A percentile compares a stretch with the other conserved stretches of the same genome.
Conservation (phyloP, 2,888 invertebrate species). For the Hermodice carunculata region DNA sequence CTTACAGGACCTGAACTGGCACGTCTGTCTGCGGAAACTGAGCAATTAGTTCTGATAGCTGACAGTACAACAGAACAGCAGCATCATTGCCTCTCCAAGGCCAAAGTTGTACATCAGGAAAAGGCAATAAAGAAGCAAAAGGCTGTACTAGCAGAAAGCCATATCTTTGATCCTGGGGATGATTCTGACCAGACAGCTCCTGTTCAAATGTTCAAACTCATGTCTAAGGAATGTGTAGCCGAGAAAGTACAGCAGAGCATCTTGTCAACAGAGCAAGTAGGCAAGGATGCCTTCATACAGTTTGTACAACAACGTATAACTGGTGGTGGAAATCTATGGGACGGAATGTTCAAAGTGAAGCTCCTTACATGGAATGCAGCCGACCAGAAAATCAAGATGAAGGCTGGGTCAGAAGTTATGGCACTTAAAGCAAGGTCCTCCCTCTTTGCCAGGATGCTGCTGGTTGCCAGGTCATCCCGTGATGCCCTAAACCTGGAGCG, state of each 20-base stretch:
- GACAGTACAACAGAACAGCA: neutral
- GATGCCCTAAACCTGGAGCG: no score
- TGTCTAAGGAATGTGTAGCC: slow-evolving; percentile 19
- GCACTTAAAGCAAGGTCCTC: slow-evolving; percentile 10
- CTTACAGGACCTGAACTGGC: slow-evolving; percentile 23
- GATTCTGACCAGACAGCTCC: neutral
- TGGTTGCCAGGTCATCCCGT: no score
- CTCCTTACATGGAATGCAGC: slow-evolving; percentile 5
- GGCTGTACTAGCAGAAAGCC: neutral
- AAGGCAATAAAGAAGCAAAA: neutral
- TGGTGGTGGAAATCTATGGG: no score
- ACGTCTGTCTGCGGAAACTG: slow-evolving; percentile 24
- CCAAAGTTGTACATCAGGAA: neutral
- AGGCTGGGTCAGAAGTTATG: neutral
- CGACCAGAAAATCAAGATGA: slow-evolving; percentile 5
- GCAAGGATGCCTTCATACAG: no score
- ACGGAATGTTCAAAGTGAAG: slow-evolving; percentile 19
- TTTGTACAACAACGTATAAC: no score
- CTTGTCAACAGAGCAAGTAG: no score
- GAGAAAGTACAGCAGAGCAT: slow-evolving; percentile 7
- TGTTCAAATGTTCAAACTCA: slow-evolving; percentile 17
- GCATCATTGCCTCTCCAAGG: slow-evolving; percentile 10
- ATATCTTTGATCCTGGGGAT: neutral
- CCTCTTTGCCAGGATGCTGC: slow-evolving; percentile 11
- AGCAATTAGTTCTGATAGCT: slow-evolving; percentile 1